phyloP scores from a whole-genome alignment of 1,140 invertebrate genomes.

The Heliconius hewitsoni region DNA sequence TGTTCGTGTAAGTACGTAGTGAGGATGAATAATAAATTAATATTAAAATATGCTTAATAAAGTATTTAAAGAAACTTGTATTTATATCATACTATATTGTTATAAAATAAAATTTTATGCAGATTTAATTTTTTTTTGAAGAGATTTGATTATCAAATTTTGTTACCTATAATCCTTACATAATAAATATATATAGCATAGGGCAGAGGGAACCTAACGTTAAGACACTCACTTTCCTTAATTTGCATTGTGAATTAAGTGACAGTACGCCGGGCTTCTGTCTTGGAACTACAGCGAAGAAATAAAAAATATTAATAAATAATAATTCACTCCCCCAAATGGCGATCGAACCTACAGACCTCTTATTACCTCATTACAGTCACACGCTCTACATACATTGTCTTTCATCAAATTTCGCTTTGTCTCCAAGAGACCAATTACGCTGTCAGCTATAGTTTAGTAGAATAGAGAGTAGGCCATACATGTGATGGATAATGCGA shows the following conservation, averaged over 20 bases:
- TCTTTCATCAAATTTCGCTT: background rate
- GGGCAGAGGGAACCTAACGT: too few species aligned
- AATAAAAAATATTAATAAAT: too few species aligned
- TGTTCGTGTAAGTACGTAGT: conserved; percentile 14
- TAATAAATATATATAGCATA: too few species aligned
- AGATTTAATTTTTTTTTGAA: background rate
- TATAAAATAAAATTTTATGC: background rate
- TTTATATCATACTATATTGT: background rate
- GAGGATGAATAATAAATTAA: background rate
- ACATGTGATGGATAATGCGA: background rate
- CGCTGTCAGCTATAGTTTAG: background rate
- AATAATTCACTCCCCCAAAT: too few species aligned
- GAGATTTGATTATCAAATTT: too few species aligned
- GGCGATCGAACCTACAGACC: too few species aligned
- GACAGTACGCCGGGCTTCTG: too few species aligned
- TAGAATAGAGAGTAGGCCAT: background rate
- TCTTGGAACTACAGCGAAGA: too few species aligned
- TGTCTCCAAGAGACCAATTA: background rate
- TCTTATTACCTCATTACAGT: too few species aligned
- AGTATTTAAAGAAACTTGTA: background rate
- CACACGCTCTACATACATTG: background rate
- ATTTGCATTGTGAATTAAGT: too few species aligned
- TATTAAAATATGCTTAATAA: background rate
- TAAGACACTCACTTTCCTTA: too few species aligned
- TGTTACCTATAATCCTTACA: too few species aligned